A percentile compares a stretch with the other conserved stretches of the same genome.
Conservation (phyloP, 2,797 vertebrate species). For the Cyprinella venusta region DNA sequence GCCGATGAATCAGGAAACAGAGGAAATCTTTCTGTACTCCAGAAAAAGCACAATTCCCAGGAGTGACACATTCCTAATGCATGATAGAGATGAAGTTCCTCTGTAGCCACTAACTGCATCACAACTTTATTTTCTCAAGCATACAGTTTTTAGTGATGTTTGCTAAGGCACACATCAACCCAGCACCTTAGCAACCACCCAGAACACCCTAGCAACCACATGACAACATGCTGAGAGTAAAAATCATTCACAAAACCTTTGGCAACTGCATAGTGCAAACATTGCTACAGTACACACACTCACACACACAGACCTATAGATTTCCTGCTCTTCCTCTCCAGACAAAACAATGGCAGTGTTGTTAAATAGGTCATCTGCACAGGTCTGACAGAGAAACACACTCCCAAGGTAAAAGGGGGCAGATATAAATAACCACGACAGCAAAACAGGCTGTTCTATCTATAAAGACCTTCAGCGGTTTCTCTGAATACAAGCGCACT, state of each 20-base stretch:
- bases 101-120: constrained; percentile 39
- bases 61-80: constrained; percentile 37
- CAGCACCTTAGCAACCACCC: neutral
- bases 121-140: constrained; percentile 23
- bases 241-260: neutral
- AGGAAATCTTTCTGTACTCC: constrained; percentile 32
- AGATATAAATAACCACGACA: constrained; percentile 46
- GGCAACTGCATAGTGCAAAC: neutral
- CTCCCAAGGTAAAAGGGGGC: constrained; percentile 49
- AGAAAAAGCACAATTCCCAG: constrained; percentile 44
- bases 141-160: constrained; percentile 6
- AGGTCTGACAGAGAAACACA: constrained; percentile 42
- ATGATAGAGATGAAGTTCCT: constrained; percentile 44
- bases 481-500: neutral
- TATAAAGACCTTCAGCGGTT: constrained; percentile 19
- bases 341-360: constrained; percentile 58
- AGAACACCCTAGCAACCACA: constrained; percentile 8
- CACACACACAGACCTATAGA: constrained; percentile 28
- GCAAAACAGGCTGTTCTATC: constrained; percentile 26
- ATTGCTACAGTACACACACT: neutral
- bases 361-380: constrained; percentile 55
- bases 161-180: neutral
- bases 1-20: constrained; percentile 37
- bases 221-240: neutral
- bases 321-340: constrained; percentile 54